Evolutionary conservation across 2,797 vertebrate genomes (phyloP).

Genomic region (Sebastes vulpes): DNA sequence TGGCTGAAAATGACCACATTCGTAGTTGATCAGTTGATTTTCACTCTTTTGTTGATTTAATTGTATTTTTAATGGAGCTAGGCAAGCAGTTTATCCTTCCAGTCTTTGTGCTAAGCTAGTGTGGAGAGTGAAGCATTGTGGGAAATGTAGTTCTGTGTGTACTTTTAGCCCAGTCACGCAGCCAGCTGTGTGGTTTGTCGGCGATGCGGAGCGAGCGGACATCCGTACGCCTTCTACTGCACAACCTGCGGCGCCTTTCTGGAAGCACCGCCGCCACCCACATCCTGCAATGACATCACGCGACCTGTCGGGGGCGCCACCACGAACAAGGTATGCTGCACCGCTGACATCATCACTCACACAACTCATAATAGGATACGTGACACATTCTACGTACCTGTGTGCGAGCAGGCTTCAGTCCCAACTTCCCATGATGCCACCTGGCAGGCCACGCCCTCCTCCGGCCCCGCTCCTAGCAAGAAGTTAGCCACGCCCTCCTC

Average conservation of each 20-base stretch:
- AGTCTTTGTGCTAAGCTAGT: background rate
- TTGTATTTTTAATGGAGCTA: background rate
- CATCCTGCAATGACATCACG: conserved; percentile 4
- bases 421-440: conserved; percentile 25
- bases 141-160: conserved; percentile 11
- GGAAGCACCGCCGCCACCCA: conserved; percentile 70
- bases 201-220: conserved; percentile 87
- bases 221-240: conserved; percentile 86
- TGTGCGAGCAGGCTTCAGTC: conserved; percentile 31
- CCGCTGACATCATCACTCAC: background rate
- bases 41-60: background rate
- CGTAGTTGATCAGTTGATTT: background rate
- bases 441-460: conserved; percentile 66
- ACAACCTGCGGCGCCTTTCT: conserved; percentile 85
- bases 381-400: no score
- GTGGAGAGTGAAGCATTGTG: conserved; percentile 20
- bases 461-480: conserved; percentile 27
- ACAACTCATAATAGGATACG: fast-evolving
- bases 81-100: background rate
- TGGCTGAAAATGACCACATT: no score
- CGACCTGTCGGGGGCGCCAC: background rate
- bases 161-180: conserved; percentile 25
- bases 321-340: conserved; percentile 69
- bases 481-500: no score
- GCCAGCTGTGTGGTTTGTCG: conserved; percentile 82